Evolutionary conservation across 2,888 invertebrate genomes (phyloP), one percentile per base, ranked within the genome.

Genomic region (Colostygia pectinataria): DNA sequence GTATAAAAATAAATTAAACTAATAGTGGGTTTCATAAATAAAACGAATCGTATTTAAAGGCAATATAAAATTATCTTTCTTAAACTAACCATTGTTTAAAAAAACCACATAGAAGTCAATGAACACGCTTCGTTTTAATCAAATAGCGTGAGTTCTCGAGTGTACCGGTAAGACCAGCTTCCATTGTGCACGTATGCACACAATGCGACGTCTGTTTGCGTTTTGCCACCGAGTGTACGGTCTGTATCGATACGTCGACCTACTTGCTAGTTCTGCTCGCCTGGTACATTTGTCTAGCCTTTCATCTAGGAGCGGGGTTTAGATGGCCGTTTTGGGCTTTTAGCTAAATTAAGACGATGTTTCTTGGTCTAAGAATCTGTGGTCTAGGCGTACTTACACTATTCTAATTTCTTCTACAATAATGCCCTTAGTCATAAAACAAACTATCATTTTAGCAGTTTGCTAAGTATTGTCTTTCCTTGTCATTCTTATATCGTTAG

Each of bases 251-350:
- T 57, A 65, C 38, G 28, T 40, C 59, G 61, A 67, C 66, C 66
- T 66, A 63, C 69, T 71, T 55, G 48, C 59, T 31, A 45, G 31
- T 57, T 59, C 65, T 74, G 65, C 48, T 32, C 55, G 61, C 73
- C 75, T 73, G 65, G 69, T 74, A 73, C 63, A 55, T 53, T 54
- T 54, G 49, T 54, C 61, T 61, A 61, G 61, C 41, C 51, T 40
- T 9, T 34, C 31, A 52, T 57, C 59, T 69, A 69, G 67, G 64
- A 59, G 54, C 37, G 14, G 20, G 24, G 40, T 46, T 48, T 43
- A 12, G 14, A 31, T 14, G 31, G 13, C 28, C 27, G 14, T 34
- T 31, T 48, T 48, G 27, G 33, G 39, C 38, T 43, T 39, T 49
- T 43, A 44, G 18, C 28, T 28, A 14, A 49, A 38, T 38, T 14